Evolutionary conservation across 2,888 invertebrate species (phyloP).

Genomic region (Embidobia sp.): DNA sequence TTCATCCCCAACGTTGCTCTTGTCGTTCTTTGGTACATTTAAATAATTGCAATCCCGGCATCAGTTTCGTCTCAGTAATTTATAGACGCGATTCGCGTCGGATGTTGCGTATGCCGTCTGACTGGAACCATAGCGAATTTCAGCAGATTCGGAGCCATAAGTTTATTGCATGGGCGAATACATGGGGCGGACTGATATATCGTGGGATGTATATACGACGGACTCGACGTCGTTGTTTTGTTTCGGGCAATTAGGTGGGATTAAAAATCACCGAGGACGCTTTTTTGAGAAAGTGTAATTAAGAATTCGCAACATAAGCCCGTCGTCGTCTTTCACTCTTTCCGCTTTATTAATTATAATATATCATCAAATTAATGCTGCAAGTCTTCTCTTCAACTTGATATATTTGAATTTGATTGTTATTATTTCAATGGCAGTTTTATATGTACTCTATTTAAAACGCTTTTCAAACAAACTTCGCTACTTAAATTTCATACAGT

Average conservation of each 20-base stretch:
- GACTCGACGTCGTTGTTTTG: constrained; percentile 30
- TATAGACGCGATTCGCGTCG: constrained; percentile 79
- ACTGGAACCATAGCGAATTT: constrained; percentile 76
- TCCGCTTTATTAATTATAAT: no score
- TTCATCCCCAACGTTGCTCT: constrained; percentile 60
- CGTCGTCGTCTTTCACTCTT: no score
- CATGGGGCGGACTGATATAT: constrained; percentile 52
- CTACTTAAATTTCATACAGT: no score
- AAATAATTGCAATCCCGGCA: constrained; percentile 80
- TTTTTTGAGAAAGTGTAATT: no score
- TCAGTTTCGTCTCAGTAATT: constrained; percentile 78
- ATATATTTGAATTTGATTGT: no score
- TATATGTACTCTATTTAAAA: no score
- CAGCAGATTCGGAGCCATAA: constrained; percentile 64
- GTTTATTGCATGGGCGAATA: constrained; percentile 58
- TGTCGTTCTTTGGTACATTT: constrained; percentile 73
- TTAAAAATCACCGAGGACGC: constrained; percentile 18
- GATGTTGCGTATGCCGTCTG: constrained; percentile 68
- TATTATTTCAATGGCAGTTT: no score
- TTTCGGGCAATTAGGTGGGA: constrained; percentile 29
- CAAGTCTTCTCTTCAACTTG: no score
- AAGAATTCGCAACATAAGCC: no score
- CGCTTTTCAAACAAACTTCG: no score
- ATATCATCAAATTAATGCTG: no score
- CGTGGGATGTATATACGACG: constrained; percentile 28